Conservation (phyloP, 2,797 vertebrate species). For the Sylvilagus floridanus region DNA sequence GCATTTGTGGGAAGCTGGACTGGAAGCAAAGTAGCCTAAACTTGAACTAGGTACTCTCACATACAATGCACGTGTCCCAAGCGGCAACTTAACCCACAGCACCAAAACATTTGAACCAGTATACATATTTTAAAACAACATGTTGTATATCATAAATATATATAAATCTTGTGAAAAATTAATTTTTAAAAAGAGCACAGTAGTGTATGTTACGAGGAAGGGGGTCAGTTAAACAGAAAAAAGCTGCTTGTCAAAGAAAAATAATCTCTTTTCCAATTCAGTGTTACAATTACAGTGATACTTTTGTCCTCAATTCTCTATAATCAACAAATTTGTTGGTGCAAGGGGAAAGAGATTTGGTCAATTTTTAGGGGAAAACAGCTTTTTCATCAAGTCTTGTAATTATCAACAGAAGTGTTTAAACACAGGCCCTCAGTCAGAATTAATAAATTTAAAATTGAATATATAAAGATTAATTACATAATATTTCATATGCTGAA, state of each 20-base stretch:
- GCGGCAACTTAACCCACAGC: no score
- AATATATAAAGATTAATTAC: constrained; percentile 17
- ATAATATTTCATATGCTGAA: not conserved
- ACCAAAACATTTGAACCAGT: no score
- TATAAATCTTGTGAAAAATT: not conserved
- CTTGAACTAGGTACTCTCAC: no score
- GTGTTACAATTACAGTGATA: not conserved
- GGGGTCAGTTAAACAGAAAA: not conserved
- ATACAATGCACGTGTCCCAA: no score
- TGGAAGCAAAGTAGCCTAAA: no score
- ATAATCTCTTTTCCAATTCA: constrained; percentile 55
- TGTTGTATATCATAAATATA: not conserved
- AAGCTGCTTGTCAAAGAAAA: not conserved
- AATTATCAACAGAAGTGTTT: not conserved
- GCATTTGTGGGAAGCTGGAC: no score
- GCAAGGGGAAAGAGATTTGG: not conserved
- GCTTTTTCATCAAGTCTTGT: not conserved
- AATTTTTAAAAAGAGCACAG: not conserved
- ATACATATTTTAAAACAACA: not conserved
- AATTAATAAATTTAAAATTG: constrained; percentile 48
- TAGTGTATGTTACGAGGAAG: not conserved
- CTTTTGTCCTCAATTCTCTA: constrained; percentile 1
- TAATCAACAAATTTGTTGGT: not conserved
- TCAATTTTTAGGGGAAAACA: constrained; percentile 25
- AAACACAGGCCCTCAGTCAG: not conserved